Base-by-base conservation (phyloP, 2,797 vertebrate genomes). In the Lates japonicus region DNA sequence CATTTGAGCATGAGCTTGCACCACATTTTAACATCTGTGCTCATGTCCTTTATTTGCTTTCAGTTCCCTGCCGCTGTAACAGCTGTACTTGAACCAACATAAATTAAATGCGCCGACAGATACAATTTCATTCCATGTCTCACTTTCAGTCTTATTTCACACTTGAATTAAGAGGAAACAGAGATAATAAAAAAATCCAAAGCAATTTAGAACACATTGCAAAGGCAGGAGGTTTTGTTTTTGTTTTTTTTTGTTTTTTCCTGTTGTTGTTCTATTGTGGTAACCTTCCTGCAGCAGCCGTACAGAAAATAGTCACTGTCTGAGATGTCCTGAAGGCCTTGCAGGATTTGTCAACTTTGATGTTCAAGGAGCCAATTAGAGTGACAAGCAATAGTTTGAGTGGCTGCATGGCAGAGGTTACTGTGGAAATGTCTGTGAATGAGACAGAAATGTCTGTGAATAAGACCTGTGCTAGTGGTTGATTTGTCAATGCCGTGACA, bases 341-440 rank as follows among this genome's bases (percentile, higher is more conserved):
- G 80, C 81, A 69, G 71, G 74, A 90, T 86, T 88, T 90, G 87
- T 87, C 87, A 83, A 80, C 75, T 84, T 76, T 90, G 83, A 91
- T 90, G 87, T 89, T 86, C 72, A 84, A 87, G 78, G 77, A 93
- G 73, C 93, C 92, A 94, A 93, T 95, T 92, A 94, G 66, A 90
- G 73, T 81, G 91, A 90, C 88, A 87, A 84, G 67, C 75, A 75
- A 44, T 29, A 31, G 82, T 88, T 77, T 79, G 80, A 87, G 82
- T 68, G 81, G 83, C 81, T 79, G 73, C 71, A 54, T 74, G 76
- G 76, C 87, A 84, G 82, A 87, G 87, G 93, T 94, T 91, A 92
- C 64, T n/a, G 80, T 83, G 80, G 72, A 85, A 83, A 87, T 66
- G 84, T 89, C 81, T 83, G 69, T 61, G 81, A 81, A 78, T 76